Evolutionary conservation across 1,140 invertebrate species (phyloP), one percentile per base, ranked within the genome.

Genomic region (Sarcophaga peregrina): DNA sequence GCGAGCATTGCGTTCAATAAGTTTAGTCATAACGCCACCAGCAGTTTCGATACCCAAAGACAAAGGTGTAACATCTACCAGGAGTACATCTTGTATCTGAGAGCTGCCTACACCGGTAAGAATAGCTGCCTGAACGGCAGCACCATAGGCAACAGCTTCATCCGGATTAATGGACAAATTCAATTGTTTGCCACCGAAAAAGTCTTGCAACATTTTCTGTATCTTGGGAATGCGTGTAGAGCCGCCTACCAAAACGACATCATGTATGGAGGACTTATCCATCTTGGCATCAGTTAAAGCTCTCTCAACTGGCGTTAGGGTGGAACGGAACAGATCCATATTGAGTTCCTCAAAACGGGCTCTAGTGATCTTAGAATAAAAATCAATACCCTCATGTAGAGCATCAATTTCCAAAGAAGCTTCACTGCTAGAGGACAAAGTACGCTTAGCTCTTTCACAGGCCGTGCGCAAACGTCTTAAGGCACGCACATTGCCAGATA

Each of bases 321-420:
- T 96, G 1, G 92, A 91, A 73, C 93, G 91, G 88, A 95, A 95
- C 52, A 98, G 92, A 91, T 98, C 97, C 85, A 95, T 94, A 88
- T 95, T 96, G 11, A 98, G 90, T 90, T 97, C 96, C 91, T 97
- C 96, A 88, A 97, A 97, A 72, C 95, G 92, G 2, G 96, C 96
- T 85, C 96, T 92, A 10, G 95, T 95, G 25, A 97, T 94, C 87
- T 94, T 96, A 0, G 96, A 95, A 91, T 97, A 97, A 89, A 97
- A 97, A 88, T 98, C 97, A 47, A 95, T 92, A 11, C 95, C 95
- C 83, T 96, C 94, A 84, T 93, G 93, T n/a, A 96, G 87, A 5
- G 95, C 94, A 88, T 96, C 94, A 72, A 95, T 94, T 91, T 95
- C 95, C 83, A 96, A 87, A 85, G 92, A 95, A 1, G 94, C 94